These are phyloP conservation scores for Ennomos fuscantarius DNA, from an alignment of 2,888 invertebrate species.

Conservation along the genomic window DNA sequence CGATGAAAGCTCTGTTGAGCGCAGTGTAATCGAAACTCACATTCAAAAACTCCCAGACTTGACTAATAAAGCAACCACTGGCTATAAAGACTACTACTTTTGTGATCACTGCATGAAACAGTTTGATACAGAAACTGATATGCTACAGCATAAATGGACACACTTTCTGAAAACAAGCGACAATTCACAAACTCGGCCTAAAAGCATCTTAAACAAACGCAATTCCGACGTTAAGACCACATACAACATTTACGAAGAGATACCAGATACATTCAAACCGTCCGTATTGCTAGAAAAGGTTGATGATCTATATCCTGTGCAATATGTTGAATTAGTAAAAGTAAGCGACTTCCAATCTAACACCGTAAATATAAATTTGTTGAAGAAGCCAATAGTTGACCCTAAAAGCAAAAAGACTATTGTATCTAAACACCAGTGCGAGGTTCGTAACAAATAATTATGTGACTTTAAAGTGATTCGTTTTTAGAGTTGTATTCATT, in stretches of 20 bases:
- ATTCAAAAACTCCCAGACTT: slow-evolving; percentile 61
- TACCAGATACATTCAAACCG: slow-evolving; percentile 61
- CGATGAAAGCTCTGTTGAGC: slow-evolving; percentile 60
- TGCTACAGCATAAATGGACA: slow-evolving; percentile 75
- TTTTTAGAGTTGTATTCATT: too few species aligned
- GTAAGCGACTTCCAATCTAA: not conserved
- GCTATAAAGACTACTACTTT: slow-evolving; percentile 68
- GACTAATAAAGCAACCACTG: slow-evolving; percentile 61
- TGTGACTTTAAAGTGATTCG: too few species aligned
- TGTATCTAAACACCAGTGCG: slow-evolving; percentile 64
- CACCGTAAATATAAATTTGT: slow-evolving; percentile 3
- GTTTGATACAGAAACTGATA: slow-evolving; percentile 65
- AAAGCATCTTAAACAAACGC: slow-evolving; percentile 31
- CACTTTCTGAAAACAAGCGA: slow-evolving; percentile 65
- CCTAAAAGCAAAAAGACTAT: slow-evolving; percentile 62
- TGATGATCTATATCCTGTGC: slow-evolving; percentile 29
- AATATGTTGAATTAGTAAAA: slow-evolving; percentile 23
- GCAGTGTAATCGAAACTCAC: slow-evolving; percentile 59
- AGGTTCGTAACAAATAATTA: slow-evolving; percentile 54
- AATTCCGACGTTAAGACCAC: slow-evolving; percentile 41
- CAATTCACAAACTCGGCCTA: slow-evolving; percentile 50
- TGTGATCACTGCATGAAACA: slow-evolving; percentile 70
- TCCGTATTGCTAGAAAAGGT: slow-evolving; percentile 57
- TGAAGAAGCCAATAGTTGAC: slow-evolving; percentile 56
- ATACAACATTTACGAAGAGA: slow-evolving; percentile 53